Conservation (phyloP, 2,888 invertebrate genomes). For the Thymelicus sylvestris region DNA sequence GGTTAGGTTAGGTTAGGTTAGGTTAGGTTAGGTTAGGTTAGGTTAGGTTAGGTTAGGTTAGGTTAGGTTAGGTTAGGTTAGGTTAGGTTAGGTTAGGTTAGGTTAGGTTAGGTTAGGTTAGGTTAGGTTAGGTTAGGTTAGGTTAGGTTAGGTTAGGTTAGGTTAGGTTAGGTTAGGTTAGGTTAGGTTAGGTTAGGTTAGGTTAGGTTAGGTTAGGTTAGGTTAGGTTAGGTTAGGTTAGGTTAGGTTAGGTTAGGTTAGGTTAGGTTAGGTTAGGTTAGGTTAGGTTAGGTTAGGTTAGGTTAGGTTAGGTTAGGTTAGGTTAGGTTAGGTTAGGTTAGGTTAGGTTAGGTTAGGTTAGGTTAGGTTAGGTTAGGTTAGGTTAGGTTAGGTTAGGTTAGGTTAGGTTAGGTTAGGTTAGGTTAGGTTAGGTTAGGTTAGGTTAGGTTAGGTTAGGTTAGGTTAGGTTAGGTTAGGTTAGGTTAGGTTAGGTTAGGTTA, state of each 20-base stretch:
- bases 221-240: conserved; percentile 4
- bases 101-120: conserved; percentile 4
- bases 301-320: conserved; percentile 4
- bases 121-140: conserved; percentile 4
- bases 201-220: conserved; percentile 4
- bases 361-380: conserved; percentile 4
- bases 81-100: conserved; percentile 4
- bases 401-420: conserved; percentile 4
- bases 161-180: conserved; percentile 4
- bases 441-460: conserved; percentile 4
- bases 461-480: conserved; percentile 4
- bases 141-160: conserved; percentile 4
- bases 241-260: conserved; percentile 4
- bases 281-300: conserved; percentile 4
- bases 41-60: conserved; percentile 4
- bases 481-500: conserved; percentile 4
- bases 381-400: conserved; percentile 4
- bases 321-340: conserved; percentile 4
- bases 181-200: conserved; percentile 4
- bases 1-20: conserved; percentile 4
- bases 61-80: conserved; percentile 4
- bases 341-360: conserved; percentile 4
- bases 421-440: conserved; percentile 4
- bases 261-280: conserved; percentile 4
- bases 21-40: conserved; percentile 4